Conservation (phyloP, 64 coral and sea anemone species). For the Orbicella faveolata region DNA sequence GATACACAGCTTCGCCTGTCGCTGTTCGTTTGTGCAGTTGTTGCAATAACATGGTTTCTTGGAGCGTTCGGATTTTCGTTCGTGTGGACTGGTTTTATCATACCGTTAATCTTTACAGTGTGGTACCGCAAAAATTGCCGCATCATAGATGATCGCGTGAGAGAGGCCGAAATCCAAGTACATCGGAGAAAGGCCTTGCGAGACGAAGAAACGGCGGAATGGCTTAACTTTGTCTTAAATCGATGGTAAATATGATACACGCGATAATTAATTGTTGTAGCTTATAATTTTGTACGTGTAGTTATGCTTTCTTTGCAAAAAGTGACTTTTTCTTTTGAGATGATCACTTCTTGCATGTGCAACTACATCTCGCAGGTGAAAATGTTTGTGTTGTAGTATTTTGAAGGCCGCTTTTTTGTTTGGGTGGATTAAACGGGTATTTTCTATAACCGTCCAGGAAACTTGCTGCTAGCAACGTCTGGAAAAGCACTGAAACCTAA, state of each 20-base stretch:
- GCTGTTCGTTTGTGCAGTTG: slow-evolving; percentile 63
- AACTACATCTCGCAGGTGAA: background rate
- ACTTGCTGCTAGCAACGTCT: background rate
- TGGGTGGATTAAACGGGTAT: background rate
- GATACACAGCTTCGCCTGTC: slow-evolving; percentile 74
- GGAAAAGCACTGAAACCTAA: background rate
- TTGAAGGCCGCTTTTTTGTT: background rate
- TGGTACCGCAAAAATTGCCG: slow-evolving; percentile 84
- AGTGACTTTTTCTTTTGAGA: background rate
- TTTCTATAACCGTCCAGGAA: background rate
- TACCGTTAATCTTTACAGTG: slow-evolving; percentile 80
- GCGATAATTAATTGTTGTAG: background rate
- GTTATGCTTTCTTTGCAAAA: background rate
- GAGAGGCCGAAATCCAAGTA: slow-evolving; percentile 85
- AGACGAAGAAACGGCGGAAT: slow-evolving; percentile 88
- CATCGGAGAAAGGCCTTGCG: slow-evolving; percentile 84
- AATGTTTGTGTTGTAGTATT: background rate
- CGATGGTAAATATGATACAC: slow-evolving; percentile 71
- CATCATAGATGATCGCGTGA: slow-evolving; percentile 61
- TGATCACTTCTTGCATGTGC: background rate
- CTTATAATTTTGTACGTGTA: background rate
- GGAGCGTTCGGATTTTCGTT: slow-evolving; percentile 77
- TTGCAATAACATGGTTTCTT: slow-evolving; percentile 68
- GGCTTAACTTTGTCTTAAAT: slow-evolving; percentile 93
- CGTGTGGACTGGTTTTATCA: slow-evolving; percentile 74